These are phyloP conservation scores for Centropus unirufus DNA, from an alignment of 2,113 vertebrate genomes.

Conservation along the genomic window DNA sequence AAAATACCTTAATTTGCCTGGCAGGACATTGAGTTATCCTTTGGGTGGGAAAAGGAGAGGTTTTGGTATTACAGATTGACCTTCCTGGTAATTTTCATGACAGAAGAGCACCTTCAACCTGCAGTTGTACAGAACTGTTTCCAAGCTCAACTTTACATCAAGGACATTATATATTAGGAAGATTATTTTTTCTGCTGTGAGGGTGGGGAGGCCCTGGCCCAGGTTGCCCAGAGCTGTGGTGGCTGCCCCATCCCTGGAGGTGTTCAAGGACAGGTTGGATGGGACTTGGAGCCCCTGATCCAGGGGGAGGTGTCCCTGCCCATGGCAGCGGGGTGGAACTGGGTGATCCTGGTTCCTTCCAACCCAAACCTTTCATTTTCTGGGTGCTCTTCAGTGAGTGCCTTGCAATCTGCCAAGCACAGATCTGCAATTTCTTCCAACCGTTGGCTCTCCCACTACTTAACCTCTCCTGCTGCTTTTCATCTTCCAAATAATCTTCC, in stretches of 20 bases:
- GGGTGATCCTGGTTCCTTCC: too few species aligned
- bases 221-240: too few species aligned
- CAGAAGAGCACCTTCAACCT: neutral
- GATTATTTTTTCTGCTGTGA: too few species aligned
- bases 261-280: too few species aligned
- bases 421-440: neutral
- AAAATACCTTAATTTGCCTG: neutral
- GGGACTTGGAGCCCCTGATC: too few species aligned
- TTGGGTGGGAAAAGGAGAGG: neutral
- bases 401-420: neutral
- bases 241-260: too few species aligned
- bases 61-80: neutral
- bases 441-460: neutral
- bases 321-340: too few species aligned
- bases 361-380: neutral
- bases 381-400: neutral
- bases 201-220: too few species aligned
- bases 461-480: neutral
- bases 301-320: too few species aligned
- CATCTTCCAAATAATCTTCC: neutral
- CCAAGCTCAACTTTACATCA: neutral
- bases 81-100: neutral
- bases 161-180: neutral
- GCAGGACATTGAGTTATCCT: neutral
- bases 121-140: neutral